Conservation (phyloP, 2,113 vertebrate genomes). For the Petrocephalus microphthalmus region DNA sequence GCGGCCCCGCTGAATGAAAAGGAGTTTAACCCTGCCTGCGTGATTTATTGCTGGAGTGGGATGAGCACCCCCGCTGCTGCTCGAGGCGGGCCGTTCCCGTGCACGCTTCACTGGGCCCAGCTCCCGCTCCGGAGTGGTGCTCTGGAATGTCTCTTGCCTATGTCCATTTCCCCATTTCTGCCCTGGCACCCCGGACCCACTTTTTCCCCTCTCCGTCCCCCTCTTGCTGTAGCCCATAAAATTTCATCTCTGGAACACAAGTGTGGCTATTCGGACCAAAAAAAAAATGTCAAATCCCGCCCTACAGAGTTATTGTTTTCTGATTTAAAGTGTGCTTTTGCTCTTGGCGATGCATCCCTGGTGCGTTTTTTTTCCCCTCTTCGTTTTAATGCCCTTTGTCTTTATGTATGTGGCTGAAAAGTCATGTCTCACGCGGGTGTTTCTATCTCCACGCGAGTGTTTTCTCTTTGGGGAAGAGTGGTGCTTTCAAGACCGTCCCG, state of each 20-base stretch:
- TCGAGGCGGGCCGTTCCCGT: constrained; percentile 39
- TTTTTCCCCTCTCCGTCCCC: neutral
- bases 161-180: constrained; percentile 13
- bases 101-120: constrained; percentile 45
- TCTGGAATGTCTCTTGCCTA: constrained; percentile 29
- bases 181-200: neutral
- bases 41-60: constrained; percentile 58
- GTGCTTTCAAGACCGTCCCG: neutral
- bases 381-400: neutral
- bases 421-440: neutral
- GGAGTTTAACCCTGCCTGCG: constrained; percentile 47
- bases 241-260: neutral
- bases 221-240: neutral
- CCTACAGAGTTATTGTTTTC: neutral
- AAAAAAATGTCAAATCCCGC: neutral
- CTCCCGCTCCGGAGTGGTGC: constrained; percentile 20
- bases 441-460: neutral
- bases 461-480: neutral
- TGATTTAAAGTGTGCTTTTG: neutral
- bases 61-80: constrained; percentile 37
- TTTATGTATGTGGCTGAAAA: neutral
- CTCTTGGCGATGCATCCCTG: neutral
- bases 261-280: neutral
- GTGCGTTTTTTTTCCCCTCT: neutral
- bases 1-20: constrained; percentile 40